phyloP scores from a whole-genome alignment of 1,140 invertebrate genomes.

The Steinernema khuongi region DNA sequence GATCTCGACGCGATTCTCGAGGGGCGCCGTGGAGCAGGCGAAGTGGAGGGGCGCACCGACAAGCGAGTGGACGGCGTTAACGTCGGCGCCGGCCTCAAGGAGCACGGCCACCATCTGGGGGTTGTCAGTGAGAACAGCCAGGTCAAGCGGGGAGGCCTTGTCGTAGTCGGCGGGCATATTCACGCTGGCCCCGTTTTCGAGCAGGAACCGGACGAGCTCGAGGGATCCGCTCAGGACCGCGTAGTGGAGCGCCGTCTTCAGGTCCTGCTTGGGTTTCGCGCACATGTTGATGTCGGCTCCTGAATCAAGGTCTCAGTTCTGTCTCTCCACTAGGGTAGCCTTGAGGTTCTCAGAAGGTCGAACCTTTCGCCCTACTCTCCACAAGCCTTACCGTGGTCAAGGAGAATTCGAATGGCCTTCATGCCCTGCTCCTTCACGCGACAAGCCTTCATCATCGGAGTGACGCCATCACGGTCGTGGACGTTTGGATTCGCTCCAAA shows the following conservation, averaged over 20 bases:
- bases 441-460: slow-evolving; percentile 40
- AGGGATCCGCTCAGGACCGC: slow-evolving; percentile 35
- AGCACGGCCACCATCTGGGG: slow-evolving; percentile 28
- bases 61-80: slow-evolving; percentile 36
- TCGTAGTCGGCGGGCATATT: slow-evolving; percentile 42
- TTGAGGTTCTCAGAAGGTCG: too few relatives aligned
- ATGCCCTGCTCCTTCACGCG: slow-evolving; percentile 38
- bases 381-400: not conserved
- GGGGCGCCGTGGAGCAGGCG: slow-evolving; percentile 29
- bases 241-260: slow-evolving; percentile 42
- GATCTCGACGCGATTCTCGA: slow-evolving; percentile 30
- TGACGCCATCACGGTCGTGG: slow-evolving; percentile 40
- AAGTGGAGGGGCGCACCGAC: slow-evolving; percentile 43
- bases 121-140: slow-evolving; percentile 42
- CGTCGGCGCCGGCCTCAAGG: slow-evolving; percentile 32
- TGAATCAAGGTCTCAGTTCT: too few relatives aligned
- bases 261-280: slow-evolving; percentile 33
- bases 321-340: too few relatives aligned
- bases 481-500: slow-evolving; percentile 43
- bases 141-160: slow-evolving; percentile 35
- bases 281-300: slow-evolving; percentile 38
- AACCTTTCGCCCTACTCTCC: too few relatives aligned
- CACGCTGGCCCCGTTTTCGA: slow-evolving; percentile 35
- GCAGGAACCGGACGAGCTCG: slow-evolving; percentile 35
- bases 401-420: slow-evolving; percentile 31